Percentiles rank a stretch among this genome's conserved stretches.
These are phyloP conservation scores for Acrobasis consociella DNA, from an alignment of 2,888 invertebrate genomes.

Conservation along the genomic window DNA sequence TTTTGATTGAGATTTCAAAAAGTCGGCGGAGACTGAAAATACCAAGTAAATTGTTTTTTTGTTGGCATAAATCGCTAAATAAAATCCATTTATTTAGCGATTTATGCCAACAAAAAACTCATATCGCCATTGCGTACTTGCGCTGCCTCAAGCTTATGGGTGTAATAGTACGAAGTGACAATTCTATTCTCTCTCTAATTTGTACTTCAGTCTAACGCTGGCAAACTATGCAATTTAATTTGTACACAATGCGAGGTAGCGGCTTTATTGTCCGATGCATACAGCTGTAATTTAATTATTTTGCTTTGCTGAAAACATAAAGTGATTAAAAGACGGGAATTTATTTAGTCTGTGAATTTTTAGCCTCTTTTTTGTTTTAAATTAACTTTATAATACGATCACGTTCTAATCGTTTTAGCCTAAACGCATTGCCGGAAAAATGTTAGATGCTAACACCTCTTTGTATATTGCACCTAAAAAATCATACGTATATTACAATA, in stretches of 20 bases:
- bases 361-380: background rate
- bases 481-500: too few relatives aligned
- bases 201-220: constrained; percentile 38
- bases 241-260: constrained; percentile 60
- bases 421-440: too few relatives aligned
- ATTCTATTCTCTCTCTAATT: background rate
- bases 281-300: constrained; percentile 56
- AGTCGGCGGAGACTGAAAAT: too few relatives aligned
- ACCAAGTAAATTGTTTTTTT: too few relatives aligned
- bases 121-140: background rate
- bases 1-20: too few relatives aligned
- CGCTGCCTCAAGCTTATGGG: background rate
- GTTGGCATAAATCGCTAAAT: too few relatives aligned
- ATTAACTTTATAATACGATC: too few relatives aligned
- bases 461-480: too few relatives aligned
- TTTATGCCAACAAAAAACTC: background rate
- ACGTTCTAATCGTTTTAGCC: too few relatives aligned
- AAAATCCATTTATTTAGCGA: too few relatives aligned
- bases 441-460: too few relatives aligned
- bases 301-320: constrained; percentile 26
- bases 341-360: background rate
- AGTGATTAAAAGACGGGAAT: background rate
- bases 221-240: constrained; percentile 71
- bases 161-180: background rate
- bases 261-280: constrained; percentile 21